These are phyloP conservation scores for Hypomecis punctinalis DNA, from an alignment of 2,888 invertebrate genomes.

Conservation along the genomic window DNA sequence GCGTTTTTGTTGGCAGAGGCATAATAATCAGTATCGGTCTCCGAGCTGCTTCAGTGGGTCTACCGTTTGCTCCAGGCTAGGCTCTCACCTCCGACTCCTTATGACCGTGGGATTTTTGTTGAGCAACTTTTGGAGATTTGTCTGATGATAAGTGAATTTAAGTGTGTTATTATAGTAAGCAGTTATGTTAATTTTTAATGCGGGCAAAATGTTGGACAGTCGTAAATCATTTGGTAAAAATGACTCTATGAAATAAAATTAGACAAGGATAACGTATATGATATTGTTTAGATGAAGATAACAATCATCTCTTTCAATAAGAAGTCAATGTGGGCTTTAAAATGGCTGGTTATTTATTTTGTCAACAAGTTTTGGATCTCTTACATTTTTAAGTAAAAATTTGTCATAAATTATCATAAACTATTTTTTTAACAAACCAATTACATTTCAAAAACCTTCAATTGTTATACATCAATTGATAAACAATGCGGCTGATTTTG, in stretches of 20 bases:
- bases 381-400: too few relatives aligned
- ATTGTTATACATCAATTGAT: too few relatives aligned
- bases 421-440: too few relatives aligned
- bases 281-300: background rate
- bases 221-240: constrained; percentile 3
- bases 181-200: constrained; percentile 20
- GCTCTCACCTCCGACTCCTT: constrained; percentile 75
- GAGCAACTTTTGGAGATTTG: constrained; percentile 56
- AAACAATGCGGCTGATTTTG: too few relatives aligned
- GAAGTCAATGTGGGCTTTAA: too few relatives aligned
- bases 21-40: constrained; percentile 59
- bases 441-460: too few relatives aligned
- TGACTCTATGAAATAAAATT: background rate
- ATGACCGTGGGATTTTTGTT: constrained; percentile 77
- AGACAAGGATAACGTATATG: background rate
- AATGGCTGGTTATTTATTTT: background rate
- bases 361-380: background rate
- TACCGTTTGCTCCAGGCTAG: constrained; percentile 83
- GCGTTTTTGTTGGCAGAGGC: constrained; percentile 50
- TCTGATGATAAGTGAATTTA: constrained; percentile 66
- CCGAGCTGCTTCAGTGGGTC: constrained; percentile 79
- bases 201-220: constrained; percentile 10
- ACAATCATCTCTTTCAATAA: too few relatives aligned
- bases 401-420: too few relatives aligned
- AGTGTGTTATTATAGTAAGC: constrained; percentile 35